Base-by-base conservation (phyloP, 2,888 invertebrate genomes). In the Lymantria monacha region DNA sequence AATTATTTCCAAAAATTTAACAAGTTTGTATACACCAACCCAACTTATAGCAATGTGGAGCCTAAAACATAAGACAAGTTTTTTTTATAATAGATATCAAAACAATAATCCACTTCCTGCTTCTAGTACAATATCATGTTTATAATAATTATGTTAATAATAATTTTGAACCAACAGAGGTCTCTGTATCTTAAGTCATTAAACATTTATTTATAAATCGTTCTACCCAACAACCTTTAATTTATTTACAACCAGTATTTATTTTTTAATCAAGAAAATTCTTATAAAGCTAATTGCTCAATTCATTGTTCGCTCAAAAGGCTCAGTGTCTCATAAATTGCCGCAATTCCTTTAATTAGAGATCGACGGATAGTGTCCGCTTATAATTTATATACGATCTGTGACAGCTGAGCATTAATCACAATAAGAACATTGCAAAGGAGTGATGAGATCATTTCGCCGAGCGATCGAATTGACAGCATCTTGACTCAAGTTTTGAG, bases 321-420 rank as follows among this genome's bases (percentile, higher is more conserved):
- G 57, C 64, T 71, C 64, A 63, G 63, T 73, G 62, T 70, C 70
- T 68, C 53, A 66, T 68, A 74, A 80, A 81, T 83, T 80, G 84
- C 76, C 72, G 74, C 84, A 85, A 87, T 80, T 84, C 79, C 71
- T 71, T 81, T 81, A 85, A 87, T 87, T 85, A 79, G 62, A 72
- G 81, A 85, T 87, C 80, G 81, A 76, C 79, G 75, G 83, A 84
- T 84, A 84, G 75, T 72, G 81, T 74, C 71, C 69, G 64, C 57
- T 63, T 70, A 72, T 81, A 65, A 67, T 65, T 67, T 67, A 67
- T 67, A 63, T 63, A 57, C 48, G 67, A 76, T 73, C 66, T 69
- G 70, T 61, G 74, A 74, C 74, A 63, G 63, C 55, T 61, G 44
- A 59, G 61, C 79, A 81, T 82, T 83, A 80, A 85, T 85, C 81